A percentile compares a stretch with the other conserved stretches of the same genome.
These are phyloP conservation scores for Timema podura DNA, from an alignment of 2,888 invertebrate genomes.

Conservation along the genomic window DNA sequence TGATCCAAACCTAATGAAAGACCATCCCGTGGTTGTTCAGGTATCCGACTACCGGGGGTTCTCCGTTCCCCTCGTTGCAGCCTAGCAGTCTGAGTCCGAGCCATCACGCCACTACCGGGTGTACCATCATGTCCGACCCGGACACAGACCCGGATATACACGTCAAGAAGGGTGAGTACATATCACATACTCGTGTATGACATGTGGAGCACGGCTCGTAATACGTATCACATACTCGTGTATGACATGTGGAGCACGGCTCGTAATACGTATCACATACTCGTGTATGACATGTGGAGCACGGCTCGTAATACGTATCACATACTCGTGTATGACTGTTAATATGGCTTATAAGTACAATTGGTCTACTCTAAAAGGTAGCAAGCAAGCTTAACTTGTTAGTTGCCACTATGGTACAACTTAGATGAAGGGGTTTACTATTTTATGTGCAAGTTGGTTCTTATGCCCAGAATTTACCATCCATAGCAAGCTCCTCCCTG, in stretches of 20 bases:
- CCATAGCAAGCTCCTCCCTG: too few species aligned
- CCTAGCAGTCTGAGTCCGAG: constrained; percentile 56
- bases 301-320: neutral
- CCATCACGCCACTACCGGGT: constrained; percentile 39
- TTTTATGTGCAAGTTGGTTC: too few species aligned
- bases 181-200: neutral
- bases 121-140: constrained; percentile 56
- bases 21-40: constrained; percentile 38
- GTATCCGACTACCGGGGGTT: constrained; percentile 51
- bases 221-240: neutral
- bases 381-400: too few species aligned
- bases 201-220: neutral
- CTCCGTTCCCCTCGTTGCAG: constrained; percentile 53
- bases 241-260: neutral
- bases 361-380: too few species aligned
- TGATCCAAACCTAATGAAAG: neutral
- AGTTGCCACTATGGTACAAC: too few species aligned
- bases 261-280: neutral
- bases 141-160: constrained; percentile 40
- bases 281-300: neutral
- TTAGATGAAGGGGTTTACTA: too few species aligned
- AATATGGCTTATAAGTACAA: too few species aligned
- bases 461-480: too few species aligned
- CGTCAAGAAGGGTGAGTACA: constrained; percentile 53
- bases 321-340: neutral